Base-by-base conservation (phyloP, 1,140 invertebrate species). In the Cyclargus thomasi region DNA sequence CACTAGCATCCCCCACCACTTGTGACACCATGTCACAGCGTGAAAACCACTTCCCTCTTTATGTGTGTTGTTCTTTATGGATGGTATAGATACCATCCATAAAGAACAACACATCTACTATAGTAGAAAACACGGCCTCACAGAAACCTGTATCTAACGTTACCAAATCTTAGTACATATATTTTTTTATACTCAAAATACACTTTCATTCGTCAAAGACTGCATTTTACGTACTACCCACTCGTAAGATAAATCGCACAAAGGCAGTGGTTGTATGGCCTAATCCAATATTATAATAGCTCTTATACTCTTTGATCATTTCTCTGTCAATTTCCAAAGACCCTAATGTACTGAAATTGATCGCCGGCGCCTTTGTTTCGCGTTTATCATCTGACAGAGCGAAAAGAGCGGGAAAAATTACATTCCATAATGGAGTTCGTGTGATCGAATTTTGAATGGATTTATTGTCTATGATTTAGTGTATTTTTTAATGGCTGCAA, bases 261-360 rank as follows among this genome's bases (percentile, higher is more conserved):
- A 68, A 29, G 8, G 29, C 29, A 7, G 5, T 29, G 8, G 29
- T 8, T 29, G 5, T 29, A 8, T 29, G 8, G 53, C 39, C 14
- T 57, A 68, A 68, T 68, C 62, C 59, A 68, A 68, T 68, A 57
- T 53, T 57, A 47, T 64, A 64, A 68, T 64, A 64, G 53, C 53
- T 18, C 53, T 18, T 55, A 7, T 11, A 22, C 22, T 53, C 64
- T 65, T 65, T 65, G 64, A 65, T 65, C 64, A 65, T 64, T 64
- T 65, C 21, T 22, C 64, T 23, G 20, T 29, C 29, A 29, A 29
- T 21, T 55, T 65, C 23, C 53, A 16, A 21, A 17, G 39, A 22
- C 36, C 64, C 64, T 55, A 18, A 55, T 55, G 17, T 55, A 55
- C 20, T 53, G 23, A 57, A 64, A 64, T 64, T 64, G 67, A 68